These are phyloP conservation scores for Zygaena filipendulae DNA, from an alignment of 2,888 invertebrate species.

Conservation along the genomic window DNA sequence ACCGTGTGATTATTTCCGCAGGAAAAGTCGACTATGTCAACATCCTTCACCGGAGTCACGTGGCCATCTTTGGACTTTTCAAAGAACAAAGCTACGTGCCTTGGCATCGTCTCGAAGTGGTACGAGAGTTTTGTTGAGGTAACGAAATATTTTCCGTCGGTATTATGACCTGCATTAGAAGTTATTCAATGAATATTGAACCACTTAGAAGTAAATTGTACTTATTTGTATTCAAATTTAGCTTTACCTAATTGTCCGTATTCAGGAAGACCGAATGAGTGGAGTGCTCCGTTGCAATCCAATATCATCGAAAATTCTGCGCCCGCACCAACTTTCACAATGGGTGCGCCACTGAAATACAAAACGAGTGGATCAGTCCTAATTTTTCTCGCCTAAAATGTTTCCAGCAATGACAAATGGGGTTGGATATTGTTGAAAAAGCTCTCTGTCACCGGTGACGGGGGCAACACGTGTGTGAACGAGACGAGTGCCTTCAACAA, in stretches of 20 bases:
- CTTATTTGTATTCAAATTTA: no score
- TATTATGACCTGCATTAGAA: conserved; percentile 90
- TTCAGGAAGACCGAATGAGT: conserved; percentile 93
- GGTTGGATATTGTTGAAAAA: no score
- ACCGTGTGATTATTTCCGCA: conserved; percentile 94
- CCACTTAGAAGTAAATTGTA: no score
- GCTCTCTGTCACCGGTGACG: no score
- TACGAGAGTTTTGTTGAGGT: conserved; percentile 89
- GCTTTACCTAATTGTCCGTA: conserved; percentile 88
- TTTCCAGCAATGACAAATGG: no score
- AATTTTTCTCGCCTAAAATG: no score
- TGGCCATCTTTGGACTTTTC: conserved; percentile 90
- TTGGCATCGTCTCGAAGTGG: conserved; percentile 86
- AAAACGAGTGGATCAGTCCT: no score
- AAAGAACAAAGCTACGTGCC: conserved; percentile 85
- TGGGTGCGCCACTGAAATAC: conserved; percentile 82
- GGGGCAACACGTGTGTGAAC: no score
- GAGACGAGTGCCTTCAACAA: no score
- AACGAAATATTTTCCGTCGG: conserved; percentile 94
- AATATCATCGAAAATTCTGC: conserved; percentile 93
- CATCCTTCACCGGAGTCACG: conserved; percentile 83
- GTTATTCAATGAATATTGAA: no score
- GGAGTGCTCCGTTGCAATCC: conserved; percentile 88
- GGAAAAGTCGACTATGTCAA: conserved; percentile 88
- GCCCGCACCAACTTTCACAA: conserved; percentile 90